phyloP scores from a whole-genome alignment of 1,140 invertebrate species.

The Paraescarpia echinospica region DNA sequence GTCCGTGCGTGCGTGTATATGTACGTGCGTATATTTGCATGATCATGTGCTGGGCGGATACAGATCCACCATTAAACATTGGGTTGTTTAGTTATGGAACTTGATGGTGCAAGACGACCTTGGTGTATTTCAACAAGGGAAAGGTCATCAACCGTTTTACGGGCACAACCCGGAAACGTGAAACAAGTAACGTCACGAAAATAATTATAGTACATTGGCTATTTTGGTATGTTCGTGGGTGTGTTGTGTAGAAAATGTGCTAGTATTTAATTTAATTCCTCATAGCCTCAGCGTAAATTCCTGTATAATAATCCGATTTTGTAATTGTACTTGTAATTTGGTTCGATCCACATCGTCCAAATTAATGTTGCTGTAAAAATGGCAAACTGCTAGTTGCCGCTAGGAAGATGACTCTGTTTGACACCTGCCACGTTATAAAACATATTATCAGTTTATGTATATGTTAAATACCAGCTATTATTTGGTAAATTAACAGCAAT shows the following conservation, averaged over 20 bases:
- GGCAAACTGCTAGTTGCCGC: no score
- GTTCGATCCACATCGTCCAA: no score
- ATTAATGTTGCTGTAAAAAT: no score
- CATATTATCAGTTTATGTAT: no score
- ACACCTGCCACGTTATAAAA: no score
- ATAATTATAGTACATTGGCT: not conserved
- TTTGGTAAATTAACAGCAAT: not conserved
- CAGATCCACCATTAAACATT: not conserved
- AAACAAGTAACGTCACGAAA: not conserved
- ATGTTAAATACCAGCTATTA: no score
- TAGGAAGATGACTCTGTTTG: no score
- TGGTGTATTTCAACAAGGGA: not conserved
- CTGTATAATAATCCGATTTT: not conserved
- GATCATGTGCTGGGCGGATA: no score
- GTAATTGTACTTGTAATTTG: no score
- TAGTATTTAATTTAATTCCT: not conserved
- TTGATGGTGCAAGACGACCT: not conserved
- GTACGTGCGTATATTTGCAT: not conserved
- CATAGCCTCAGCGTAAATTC: not conserved
- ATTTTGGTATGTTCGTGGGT: not conserved
- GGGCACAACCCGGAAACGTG: not conserved
- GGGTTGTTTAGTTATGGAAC: not conserved
- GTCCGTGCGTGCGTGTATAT: no score
- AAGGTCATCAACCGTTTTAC: not conserved
- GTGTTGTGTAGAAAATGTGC: not conserved